These are phyloP conservation scores for Sylvia borin DNA, from an alignment of 2,797 vertebrate genomes.

Conservation along the genomic window DNA sequence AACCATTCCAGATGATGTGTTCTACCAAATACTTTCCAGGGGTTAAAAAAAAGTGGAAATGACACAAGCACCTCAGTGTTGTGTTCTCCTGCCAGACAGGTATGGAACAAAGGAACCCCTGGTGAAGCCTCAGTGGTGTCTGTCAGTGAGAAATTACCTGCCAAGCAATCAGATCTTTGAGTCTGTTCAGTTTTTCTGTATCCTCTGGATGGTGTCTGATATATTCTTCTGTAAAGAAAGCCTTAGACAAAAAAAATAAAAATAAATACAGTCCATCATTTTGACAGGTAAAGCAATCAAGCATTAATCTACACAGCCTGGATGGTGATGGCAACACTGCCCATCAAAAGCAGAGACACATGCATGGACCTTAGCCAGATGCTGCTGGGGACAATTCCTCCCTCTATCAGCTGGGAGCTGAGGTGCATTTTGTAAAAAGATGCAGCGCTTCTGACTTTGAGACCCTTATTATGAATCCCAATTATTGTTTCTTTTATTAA, in stretches of 20 bases:
- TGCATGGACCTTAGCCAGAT: background rate
- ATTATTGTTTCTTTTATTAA: background rate
- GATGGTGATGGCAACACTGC: background rate
- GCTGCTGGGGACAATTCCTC: background rate
- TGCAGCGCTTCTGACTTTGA: background rate
- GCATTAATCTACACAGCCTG: background rate
- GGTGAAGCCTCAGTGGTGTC: background rate
- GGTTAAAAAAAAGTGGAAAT: background rate
- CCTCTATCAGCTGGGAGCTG: background rate
- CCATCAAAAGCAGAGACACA: background rate
- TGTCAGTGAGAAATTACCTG: conserved; percentile 82
- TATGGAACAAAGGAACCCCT: background rate
- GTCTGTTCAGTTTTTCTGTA: conserved; percentile 87
- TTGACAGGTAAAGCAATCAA: background rate
- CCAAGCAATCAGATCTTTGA: conserved; percentile 98
- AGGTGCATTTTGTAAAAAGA: background rate
- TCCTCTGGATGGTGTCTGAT: conserved; percentile 85
- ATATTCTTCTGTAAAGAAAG: conserved; percentile 97
- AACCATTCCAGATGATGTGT: background rate
- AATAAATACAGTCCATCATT: background rate
- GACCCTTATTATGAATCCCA: background rate
- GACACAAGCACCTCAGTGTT: background rate
- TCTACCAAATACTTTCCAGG: background rate
- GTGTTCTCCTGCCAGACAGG: background rate
- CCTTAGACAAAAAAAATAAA: conserved; percentile 74